Percentiles rank a stretch among this genome's conserved stretches.
Evolutionary conservation across 2,113 vertebrate genomes (phyloP).

Genomic region (Pimephales promelas): DNA sequence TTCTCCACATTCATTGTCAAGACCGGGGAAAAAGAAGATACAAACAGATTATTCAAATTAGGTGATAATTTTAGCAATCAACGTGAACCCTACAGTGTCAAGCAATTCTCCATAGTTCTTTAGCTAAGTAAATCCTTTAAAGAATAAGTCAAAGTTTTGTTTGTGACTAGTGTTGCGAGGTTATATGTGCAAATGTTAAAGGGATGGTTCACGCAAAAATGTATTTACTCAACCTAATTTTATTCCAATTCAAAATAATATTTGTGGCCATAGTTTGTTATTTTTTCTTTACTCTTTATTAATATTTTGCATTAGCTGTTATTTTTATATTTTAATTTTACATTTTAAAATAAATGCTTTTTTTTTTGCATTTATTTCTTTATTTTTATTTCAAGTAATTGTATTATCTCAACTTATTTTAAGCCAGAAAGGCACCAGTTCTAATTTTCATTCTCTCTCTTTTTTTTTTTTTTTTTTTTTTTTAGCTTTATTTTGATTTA

Average conservation of each 20-base stretch:
- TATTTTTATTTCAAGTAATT: neutral
- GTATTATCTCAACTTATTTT: neutral
- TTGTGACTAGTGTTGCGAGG: conserved; percentile 1
- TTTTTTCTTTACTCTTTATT: neutral
- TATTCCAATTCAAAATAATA: neutral
- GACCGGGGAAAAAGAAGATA: neutral
- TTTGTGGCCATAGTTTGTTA: neutral
- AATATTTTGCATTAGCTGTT: neutral
- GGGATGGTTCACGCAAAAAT: neutral
- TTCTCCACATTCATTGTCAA: conserved; percentile 15
- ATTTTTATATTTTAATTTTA: neutral
- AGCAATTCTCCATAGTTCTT: conserved; percentile 10
- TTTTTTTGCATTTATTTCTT: neutral
- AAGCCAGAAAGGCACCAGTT: neutral
- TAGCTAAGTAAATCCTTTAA: conserved; percentile 11
- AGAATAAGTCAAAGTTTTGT: conserved; percentile 6
- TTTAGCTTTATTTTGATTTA: neutral
- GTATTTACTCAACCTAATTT: neutral
- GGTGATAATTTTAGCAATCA: conserved; percentile 30
- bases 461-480: neutral
- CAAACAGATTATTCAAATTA: conserved; percentile 46
- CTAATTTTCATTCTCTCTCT: neutral
- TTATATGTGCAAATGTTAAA: conserved; percentile 16
- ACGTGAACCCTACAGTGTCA: conserved; percentile 9
- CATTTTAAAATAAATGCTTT: neutral